Evolutionary conservation across 2,888 invertebrate genomes (phyloP), one percentile per base, ranked within the genome.

Genomic region (Hipparchia sbordonii): DNA sequence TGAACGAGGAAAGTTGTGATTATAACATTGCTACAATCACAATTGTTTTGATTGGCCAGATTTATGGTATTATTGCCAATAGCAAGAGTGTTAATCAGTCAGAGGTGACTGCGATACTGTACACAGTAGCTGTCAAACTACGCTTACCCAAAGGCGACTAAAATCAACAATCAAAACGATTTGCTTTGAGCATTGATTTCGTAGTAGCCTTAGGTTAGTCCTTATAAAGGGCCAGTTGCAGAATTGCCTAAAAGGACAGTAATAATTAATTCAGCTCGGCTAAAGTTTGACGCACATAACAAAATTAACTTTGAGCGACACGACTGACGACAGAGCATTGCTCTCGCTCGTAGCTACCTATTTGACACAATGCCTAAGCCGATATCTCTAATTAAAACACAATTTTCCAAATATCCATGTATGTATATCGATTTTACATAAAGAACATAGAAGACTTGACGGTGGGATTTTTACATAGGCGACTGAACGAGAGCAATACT

Each of bases 401-500:
- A 33, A 33, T 33, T 60, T 45, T 23, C 23, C 8, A 9, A 33
- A 52, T 39, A 39, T 39, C 23, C n/a, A 9, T 12, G 39, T 39
- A 39, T 39, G 39, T 39, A 39, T 39, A 39, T 39, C 39, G 39
- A 39, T 39, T 39, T 39, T 2, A 39, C 39, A 39, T 39, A 39
- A 5, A 1, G 39, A 39, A 39, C 39, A 39, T 39, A 1, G 1
- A 39, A 39, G 23, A 23, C 23, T 39, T 23, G 23, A 57, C 23
- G 23, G n/a, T n/a, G 39, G 8, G 1, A 13, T 46, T 13, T 67
- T 54, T 7, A 9, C 6, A 46, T 1, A 69, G 60, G 69, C 23
- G 46, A 59, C 59, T 59, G 59, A 76, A 87, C 90, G 89, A 92
- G 91, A 92, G 91, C 91, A 91, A 87, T 90, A 91, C 89, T 85